Evolutionary conservation across 2,797 vertebrate genomes (phyloP).

Genomic region (Lepidocolaptes lacrymiger): DNA sequence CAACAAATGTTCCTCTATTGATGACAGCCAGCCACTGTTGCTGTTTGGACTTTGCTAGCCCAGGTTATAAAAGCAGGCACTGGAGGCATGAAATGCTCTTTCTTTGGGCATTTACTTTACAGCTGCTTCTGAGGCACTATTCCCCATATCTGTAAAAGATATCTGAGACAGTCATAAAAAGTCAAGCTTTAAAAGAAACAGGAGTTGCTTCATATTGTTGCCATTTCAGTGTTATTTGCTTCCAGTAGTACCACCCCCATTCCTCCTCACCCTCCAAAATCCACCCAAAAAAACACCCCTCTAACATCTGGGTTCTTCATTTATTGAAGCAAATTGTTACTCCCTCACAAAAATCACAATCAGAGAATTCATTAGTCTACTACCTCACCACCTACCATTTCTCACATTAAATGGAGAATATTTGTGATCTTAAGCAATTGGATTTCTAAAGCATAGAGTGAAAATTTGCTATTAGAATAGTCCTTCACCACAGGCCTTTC

Average conservation of each 20-base stretch:
- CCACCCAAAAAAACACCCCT: background rate
- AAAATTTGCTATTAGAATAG: constrained; percentile 9
- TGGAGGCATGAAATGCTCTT: background rate
- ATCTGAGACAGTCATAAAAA: background rate
- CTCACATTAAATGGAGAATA: background rate
- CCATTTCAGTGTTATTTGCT: background rate
- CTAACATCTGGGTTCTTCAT: background rate
- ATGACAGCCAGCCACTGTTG: background rate
- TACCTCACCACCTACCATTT: constrained; percentile 27
- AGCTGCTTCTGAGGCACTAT: background rate
- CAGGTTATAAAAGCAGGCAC: background rate
- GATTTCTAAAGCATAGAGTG: background rate
- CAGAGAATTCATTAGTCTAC: constrained; percentile 18
- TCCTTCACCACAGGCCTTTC: background rate
- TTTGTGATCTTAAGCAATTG: background rate
- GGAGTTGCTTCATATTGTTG: background rate
- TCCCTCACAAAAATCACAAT: constrained; percentile 19
- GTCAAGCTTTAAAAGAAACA: background rate
- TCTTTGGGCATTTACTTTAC: background rate
- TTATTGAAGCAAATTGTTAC: background rate
- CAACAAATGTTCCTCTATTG: background rate
- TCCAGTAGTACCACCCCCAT: background rate
- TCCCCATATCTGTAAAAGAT: background rate
- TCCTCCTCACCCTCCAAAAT: background rate
- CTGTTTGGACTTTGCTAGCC: background rate